These are phyloP conservation scores for Campodea augens DNA, from an alignment of 1,140 invertebrate genomes.

Conservation along the genomic window DNA sequence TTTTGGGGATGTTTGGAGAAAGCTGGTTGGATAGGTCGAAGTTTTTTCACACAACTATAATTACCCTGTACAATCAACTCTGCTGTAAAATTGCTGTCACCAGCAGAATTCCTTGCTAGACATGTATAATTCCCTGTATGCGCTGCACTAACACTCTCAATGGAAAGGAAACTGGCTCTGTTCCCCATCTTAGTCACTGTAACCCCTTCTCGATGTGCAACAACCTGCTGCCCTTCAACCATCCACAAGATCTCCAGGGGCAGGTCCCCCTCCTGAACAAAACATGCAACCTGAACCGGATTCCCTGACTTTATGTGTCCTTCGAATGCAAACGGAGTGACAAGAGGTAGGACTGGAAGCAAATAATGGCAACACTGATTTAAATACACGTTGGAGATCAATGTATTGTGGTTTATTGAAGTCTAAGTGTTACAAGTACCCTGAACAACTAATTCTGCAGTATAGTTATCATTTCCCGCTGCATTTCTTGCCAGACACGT, in stretches of 20 bases:
- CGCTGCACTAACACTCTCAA: constrained; percentile 49
- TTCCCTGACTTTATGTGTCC: constrained; percentile 35
- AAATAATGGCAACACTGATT: constrained; percentile 3
- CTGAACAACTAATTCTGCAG: too few species aligned
- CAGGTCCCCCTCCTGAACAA: constrained; percentile 36
- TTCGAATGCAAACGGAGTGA: constrained; percentile 35
- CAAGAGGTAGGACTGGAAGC: constrained; percentile 36
- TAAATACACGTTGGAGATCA: too few species aligned
- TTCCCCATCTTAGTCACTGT: constrained; percentile 20
- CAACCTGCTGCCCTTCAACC: constrained; percentile 28
- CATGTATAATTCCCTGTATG: constrained; percentile 59
- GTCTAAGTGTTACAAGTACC: not conserved
- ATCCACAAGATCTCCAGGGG: constrained; percentile 38
- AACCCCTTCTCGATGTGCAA: constrained; percentile 11
- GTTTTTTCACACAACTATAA: not conserved
- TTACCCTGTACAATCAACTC: constrained; percentile 37
- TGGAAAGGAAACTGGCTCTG: constrained; percentile 43
- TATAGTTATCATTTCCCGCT: too few species aligned
- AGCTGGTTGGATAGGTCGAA: too few species aligned
- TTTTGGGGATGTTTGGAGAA: too few species aligned
- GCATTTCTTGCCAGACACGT: constrained; percentile 29
- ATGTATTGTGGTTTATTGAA: too few species aligned
- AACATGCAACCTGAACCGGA: constrained; percentile 40
- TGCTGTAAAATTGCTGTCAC: constrained; percentile 35
- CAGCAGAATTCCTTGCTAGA: constrained; percentile 42